These are phyloP conservation scores for Drosophila mayaguana DNA, from an alignment of 2,888 invertebrate species.

Conservation along the genomic window DNA sequence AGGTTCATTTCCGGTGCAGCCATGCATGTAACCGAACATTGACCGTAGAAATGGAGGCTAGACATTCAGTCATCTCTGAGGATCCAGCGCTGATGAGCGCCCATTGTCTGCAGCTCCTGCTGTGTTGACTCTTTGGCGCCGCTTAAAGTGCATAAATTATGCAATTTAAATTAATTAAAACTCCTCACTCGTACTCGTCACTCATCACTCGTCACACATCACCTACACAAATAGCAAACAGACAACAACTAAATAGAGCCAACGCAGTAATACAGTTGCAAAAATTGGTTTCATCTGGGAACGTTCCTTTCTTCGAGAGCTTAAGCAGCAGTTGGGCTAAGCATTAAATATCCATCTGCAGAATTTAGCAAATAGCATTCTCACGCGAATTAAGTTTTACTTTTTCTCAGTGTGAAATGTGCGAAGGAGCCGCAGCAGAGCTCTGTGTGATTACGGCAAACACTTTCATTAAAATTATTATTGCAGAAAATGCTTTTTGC, in stretches of 20 bases:
- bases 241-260: constrained; percentile 23
- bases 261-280: constrained; percentile 4
- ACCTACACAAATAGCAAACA: constrained; percentile 31
- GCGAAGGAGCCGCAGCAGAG: constrained; percentile 19
- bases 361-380: background rate
- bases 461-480: constrained; percentile 82
- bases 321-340: background rate
- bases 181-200: constrained; percentile 17
- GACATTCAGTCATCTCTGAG: constrained; percentile 25
- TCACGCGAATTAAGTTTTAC: background rate
- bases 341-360: background rate
- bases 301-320: background rate
- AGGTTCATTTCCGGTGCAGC: constrained; percentile 79
- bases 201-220: constrained; percentile 14
- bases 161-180: constrained; percentile 73
- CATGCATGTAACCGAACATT: constrained; percentile 72
- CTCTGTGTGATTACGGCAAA: constrained; percentile 71
- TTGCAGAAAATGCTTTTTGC: constrained; percentile 73
- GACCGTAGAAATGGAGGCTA: constrained; percentile 52
- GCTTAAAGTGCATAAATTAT: constrained; percentile 60
- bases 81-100: constrained; percentile 63
- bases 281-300: background rate
- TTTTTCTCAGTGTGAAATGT: constrained; percentile 17
- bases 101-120: constrained; percentile 61
- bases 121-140: constrained; percentile 34